Conservation (phyloP, 2,113 vertebrate species). For the Austrofundulus limnaeus region DNA sequence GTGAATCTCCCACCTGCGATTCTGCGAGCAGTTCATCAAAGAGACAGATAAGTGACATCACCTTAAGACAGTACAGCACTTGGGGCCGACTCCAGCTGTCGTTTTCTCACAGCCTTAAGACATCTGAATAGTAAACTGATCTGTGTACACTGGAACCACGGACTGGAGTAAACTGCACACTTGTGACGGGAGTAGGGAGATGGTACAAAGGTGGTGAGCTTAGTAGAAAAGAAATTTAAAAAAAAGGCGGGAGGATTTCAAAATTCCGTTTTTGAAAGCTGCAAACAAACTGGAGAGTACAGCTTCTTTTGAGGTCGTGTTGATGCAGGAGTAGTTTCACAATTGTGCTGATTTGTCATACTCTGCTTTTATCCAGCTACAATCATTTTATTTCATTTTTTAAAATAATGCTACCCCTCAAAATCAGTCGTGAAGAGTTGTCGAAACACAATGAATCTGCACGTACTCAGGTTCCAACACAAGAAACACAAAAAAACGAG, state of each 20-base stretch:
- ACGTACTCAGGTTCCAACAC: slow-evolving; percentile 37
- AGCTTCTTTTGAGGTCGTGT: slow-evolving; percentile 19
- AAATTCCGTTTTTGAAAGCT: slow-evolving; percentile 35
- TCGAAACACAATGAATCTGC: slow-evolving; percentile 38
- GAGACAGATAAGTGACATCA: slow-evolving; percentile 63
- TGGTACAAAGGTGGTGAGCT: slow-evolving; percentile 5
- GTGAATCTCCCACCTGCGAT: slow-evolving; percentile 1
- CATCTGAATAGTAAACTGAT: slow-evolving; percentile 65
- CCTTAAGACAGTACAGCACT: slow-evolving; percentile 64
- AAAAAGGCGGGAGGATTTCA: not conserved
- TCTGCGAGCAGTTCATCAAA: slow-evolving; percentile 30
- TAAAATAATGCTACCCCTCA: slow-evolving; percentile 7
- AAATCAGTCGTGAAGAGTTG: slow-evolving; percentile 30
- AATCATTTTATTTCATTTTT: no score
- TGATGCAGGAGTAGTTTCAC: slow-evolving; percentile 14
- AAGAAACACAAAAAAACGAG: slow-evolving; percentile 23
- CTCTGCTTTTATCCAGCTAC: slow-evolving; percentile 28
- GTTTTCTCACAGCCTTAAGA: slow-evolving; percentile 59
- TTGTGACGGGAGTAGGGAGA: slow-evolving; percentile 9
- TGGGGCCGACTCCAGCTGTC: slow-evolving; percentile 49
- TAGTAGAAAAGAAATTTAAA: not conserved
- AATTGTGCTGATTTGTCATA: slow-evolving; percentile 5
- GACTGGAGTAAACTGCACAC: slow-evolving; percentile 67
- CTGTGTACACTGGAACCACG: slow-evolving; percentile 54
- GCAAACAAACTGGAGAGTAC: slow-evolving; percentile 4